Base-by-base conservation (phyloP, 2,113 vertebrate genomes). In the Bubo bubo region DNA sequence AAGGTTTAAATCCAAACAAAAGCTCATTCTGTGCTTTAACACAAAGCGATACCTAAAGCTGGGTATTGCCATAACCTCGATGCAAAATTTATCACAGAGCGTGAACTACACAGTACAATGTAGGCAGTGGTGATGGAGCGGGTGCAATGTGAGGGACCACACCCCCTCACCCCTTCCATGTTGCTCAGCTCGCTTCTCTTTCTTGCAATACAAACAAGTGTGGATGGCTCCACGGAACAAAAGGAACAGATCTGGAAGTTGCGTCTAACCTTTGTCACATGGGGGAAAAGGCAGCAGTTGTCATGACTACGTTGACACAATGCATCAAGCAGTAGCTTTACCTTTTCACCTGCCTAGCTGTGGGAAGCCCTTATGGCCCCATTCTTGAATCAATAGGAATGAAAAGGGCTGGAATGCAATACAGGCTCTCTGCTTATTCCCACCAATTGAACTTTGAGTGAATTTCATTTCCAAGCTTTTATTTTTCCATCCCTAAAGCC, bases 11-110 rank as follows among this genome's bases (percentile, higher is more conserved):
- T 47, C 56, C 71, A 79, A 91, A 91, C 34, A 64, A 66, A 92
- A 92, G 56, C 8, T 88, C 49, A 17, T 27, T 37, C 28, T 26
- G 26, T n/a, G 77, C 64, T 82, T 72, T 85, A 88, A 60, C 0
- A 0, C 3, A 27, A 50, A 85, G 26, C 0, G 0, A 37, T 7
- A 72, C 24, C 23, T 34, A 35, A 70, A 81, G 47, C 26, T 23
- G 4, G 37, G 30, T 55, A 75, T 16, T 58, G 37, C n/a, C 21
- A 9, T 49, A 66, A 76, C 12, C 19, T 10, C 1, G 2, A 83
- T 10, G 21, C 47, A 34, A 85, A 56, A 28, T 39, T 72, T 55
- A 72, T 47, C 52, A 53, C 30, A 47, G 53, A 55, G 11, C 1
- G 1, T n/a, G 41, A 92, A 18, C 55, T 12, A 34, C 22, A 60